Conservation (phyloP, 2,113 vertebrate genomes). For the Dasyurus viverrinus region DNA sequence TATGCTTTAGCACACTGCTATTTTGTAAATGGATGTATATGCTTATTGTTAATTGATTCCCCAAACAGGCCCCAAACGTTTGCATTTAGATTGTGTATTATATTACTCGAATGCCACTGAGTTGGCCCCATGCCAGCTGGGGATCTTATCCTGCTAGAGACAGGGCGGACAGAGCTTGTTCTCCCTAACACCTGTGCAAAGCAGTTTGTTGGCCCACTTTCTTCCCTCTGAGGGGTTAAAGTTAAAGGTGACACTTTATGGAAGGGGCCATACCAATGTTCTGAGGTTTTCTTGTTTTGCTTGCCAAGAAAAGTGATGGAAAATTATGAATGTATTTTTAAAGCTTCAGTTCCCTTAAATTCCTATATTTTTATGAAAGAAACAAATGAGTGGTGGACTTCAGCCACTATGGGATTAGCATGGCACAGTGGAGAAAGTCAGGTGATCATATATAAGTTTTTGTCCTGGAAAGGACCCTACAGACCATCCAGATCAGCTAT, state of each 20-base stretch:
- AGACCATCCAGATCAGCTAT: not conserved
- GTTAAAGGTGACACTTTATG: slow-evolving; percentile 4
- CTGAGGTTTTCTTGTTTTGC: not conserved
- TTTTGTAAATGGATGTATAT: slow-evolving; percentile 84
- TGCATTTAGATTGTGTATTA: slow-evolving; percentile 79
- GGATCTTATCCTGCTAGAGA: slow-evolving; percentile 58
- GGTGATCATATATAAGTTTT: not conserved
- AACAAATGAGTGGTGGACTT: slow-evolving; percentile 1
- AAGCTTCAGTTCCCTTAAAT: not conserved
- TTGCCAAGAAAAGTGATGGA: slow-evolving; percentile 19
- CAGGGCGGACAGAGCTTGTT: slow-evolving; percentile 46
- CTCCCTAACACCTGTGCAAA: slow-evolving; percentile 54
- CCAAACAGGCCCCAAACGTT: slow-evolving; percentile 78
- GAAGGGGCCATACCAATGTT: slow-evolving; percentile 31
- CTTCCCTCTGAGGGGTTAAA: slow-evolving; percentile 37
- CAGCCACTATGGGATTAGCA: not conserved
- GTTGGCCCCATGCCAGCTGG: slow-evolving; percentile 77
- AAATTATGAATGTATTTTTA: not conserved
- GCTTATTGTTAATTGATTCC: slow-evolving; percentile 84
- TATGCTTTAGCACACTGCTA: slow-evolving; percentile 77
- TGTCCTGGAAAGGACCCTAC: not conserved
- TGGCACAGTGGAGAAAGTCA: not conserved
- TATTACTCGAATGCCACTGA: slow-evolving; percentile 79
- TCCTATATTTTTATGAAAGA: slow-evolving; percentile 34
- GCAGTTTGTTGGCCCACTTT: slow-evolving; percentile 39